These are phyloP conservation scores for Salvelinus fontinalis DNA, from an alignment of 2,113 vertebrate species.

Conservation along the genomic window DNA sequence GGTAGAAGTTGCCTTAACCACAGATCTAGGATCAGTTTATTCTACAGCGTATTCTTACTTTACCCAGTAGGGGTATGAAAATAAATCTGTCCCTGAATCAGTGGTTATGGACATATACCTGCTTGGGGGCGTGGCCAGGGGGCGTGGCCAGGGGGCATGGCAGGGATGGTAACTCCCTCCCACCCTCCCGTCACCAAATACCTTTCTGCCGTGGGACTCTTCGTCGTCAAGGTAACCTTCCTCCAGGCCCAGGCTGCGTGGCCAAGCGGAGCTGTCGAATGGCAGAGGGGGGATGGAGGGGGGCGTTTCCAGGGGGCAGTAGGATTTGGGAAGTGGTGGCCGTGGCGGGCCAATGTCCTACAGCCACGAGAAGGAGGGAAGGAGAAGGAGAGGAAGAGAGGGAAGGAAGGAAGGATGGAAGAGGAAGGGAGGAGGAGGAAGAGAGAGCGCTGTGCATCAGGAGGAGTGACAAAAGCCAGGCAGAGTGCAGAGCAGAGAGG, in stretches of 20 bases:
- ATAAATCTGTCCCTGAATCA: not conserved
- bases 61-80: no score
- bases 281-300: conserved; percentile 74
- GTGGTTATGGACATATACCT: not conserved
- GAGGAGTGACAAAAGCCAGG: conserved; percentile 56
- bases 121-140: not conserved
- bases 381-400: conserved; percentile 17
- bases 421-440: conserved; percentile 31
- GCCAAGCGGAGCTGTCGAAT: conserved; percentile 87
- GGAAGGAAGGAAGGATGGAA: not conserved
- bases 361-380: conserved; percentile 39
- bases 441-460: conserved; percentile 62
- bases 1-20: not conserved
- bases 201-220: conserved; percentile 72
- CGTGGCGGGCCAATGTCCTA: conserved; percentile 92
- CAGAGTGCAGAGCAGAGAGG: conserved; percentile 52
- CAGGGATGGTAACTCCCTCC: not conserved
- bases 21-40: no score
- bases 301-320: conserved; percentile 88
- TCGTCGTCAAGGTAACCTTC: conserved; percentile 76
- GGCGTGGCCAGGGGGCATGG: not conserved
- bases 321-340: conserved; percentile 96
- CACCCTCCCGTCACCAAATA: conserved; percentile 50
- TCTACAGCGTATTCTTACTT: no score
- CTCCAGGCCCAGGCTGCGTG: conserved; percentile 79